Percentiles rank a stretch among this genome's conserved stretches.
Conservation (phyloP, 2,797 vertebrate genomes). For the Coluber constrictor region DNA sequence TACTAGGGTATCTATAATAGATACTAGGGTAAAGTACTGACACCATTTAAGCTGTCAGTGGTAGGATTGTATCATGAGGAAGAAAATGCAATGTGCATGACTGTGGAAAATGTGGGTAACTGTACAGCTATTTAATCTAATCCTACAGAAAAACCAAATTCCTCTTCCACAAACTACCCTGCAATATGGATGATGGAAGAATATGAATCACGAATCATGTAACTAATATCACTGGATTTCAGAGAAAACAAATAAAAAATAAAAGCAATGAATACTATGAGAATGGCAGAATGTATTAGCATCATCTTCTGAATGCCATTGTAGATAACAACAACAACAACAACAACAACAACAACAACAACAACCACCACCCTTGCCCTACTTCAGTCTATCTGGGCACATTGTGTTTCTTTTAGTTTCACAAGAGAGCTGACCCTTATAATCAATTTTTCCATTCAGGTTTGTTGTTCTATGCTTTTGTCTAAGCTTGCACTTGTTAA, state of each 20-base stretch:
- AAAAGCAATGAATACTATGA: slow-evolving; percentile 17
- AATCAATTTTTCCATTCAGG: background rate
- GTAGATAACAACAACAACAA: background rate
- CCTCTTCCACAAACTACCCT: slow-evolving; percentile 4
- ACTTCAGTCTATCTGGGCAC: background rate
- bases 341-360: no score
- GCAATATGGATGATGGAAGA: background rate
- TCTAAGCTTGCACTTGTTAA: background rate
- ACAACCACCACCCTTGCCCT: background rate
- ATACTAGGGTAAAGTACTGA: background rate
- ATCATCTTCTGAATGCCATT: slow-evolving; percentile 2
- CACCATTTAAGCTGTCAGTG: background rate
- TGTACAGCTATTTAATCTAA: background rate
- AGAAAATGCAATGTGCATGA: background rate
- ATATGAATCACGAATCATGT: background rate
- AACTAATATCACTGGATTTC: slow-evolving; percentile 9
- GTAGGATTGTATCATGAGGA: background rate
- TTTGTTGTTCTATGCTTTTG: background rate
- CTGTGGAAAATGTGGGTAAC: background rate
- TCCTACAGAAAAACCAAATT: slow-evolving; percentile 17
- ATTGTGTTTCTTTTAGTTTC: background rate
- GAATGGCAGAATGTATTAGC: slow-evolving; percentile 10
- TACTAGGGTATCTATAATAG: no score
- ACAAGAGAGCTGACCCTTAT: background rate
- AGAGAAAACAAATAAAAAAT: slow-evolving; percentile 16